Conservation (phyloP, 2,888 invertebrate species). For the Macrosoma leucophasiata region DNA sequence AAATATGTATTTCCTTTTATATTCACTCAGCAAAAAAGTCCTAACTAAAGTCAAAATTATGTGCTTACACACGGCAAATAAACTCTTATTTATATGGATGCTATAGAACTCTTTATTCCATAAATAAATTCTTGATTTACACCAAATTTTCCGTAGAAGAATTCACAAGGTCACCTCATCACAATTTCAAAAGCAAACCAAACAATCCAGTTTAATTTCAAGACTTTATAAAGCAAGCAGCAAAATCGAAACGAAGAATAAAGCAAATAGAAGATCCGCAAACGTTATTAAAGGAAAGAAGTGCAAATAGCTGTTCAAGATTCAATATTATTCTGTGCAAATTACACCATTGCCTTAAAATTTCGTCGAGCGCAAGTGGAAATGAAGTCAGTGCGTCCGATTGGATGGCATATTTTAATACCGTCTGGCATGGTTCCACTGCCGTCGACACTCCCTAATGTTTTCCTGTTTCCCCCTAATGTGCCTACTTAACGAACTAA, state of each 20-base stretch:
- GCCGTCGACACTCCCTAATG: conserved; percentile 60
- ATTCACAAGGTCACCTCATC: too few species aligned
- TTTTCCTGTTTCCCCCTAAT: conserved; percentile 69
- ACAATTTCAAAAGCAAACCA: too few species aligned
- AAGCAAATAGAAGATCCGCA: conserved; percentile 15
- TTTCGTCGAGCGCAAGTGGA: conserved; percentile 36
- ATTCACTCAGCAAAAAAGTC: too few species aligned
- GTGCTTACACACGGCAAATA: too few species aligned
- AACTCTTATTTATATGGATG: too few species aligned
- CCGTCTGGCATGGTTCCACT: conserved; percentile 64
- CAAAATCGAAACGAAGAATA: conserved; percentile 10
- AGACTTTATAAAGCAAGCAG: conserved; percentile 1
- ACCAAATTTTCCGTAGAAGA: too few species aligned
- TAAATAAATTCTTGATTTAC: too few species aligned
- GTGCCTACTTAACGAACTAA: conserved; percentile 71
- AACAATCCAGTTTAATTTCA: too few species aligned
- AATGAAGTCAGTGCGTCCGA: conserved; percentile 53
- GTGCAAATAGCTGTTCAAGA: conserved; percentile 36
- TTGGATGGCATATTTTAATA: conserved; percentile 69
- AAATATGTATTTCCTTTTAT: too few species aligned
- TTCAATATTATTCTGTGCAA: conserved; percentile 50
- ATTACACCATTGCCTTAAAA: conserved; percentile 43
- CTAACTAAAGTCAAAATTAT: too few species aligned
- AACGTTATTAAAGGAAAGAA: conserved; percentile 28
- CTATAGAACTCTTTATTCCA: too few species aligned